Base-by-base conservation (phyloP, 2,797 vertebrate genomes). In the Pristis pectinata region DNA sequence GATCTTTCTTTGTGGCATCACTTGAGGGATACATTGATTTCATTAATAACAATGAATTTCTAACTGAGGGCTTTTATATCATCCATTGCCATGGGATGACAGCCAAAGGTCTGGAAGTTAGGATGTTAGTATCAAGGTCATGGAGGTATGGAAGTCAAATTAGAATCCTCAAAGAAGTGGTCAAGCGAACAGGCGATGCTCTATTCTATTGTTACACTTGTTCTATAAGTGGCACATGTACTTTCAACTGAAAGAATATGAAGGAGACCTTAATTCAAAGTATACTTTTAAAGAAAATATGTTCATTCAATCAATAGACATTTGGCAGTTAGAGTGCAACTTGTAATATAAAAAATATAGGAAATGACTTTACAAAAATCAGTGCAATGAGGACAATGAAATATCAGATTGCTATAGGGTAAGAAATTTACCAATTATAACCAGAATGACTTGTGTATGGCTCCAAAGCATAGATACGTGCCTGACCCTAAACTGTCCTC, bases 201-300 rank as follows among this genome's bases (percentile, higher is more conserved):
- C 24, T 17, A 61, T 19, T 61, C 30, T 59, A 56, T 56, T 13
- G 11, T 87, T 87, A 59, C 15, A 15, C n/a, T 61, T 17, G 11
- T 10, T 61, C 27, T 7, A n/a, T n/a, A 61, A 64, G 15, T 8
- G 61, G 3, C 49, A 49, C 9, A 83, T 53, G 8, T 22, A 24
- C 41, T 49, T 17, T n/a, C 27, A n/a, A 34, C 83, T 87, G 83
- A 15, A 1, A 87, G 8, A 5, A 59, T 59, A 59, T 87, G 30
- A 87, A 59, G 11, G 10, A 34, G 3, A 56, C 13, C 11, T 49
- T 49, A 44, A 53, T 82, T 27, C 24, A 11, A 15, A 53, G 56
- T n/a, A 61, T 19, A 61, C 87, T 87, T 67, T 37, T 22, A 91
- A 91, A 91, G 19, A 91, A 91, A 34, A 91, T 91, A 67, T 41